phyloP scores from a whole-genome alignment of 2,888 invertebrate genomes.

The Nomada goodeniana region DNA sequence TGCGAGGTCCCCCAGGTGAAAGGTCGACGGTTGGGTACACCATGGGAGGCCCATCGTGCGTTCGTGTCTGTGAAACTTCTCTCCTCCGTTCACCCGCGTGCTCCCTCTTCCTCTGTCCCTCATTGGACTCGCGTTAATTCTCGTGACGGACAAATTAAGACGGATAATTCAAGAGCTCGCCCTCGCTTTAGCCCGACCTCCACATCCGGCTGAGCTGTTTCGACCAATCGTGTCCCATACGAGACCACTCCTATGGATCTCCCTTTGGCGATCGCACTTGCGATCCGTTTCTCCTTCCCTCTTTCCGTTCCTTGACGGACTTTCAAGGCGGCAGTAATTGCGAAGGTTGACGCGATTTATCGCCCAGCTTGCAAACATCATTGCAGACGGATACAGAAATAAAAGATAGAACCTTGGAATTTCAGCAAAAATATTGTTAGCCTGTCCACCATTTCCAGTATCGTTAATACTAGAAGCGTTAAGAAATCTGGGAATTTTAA shows the following conservation, averaged over 20 bases:
- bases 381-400: too few species aligned
- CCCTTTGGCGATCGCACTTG: conserved; percentile 18
- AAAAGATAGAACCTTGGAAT: too few species aligned
- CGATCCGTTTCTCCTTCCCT: not conserved
- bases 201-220: conserved; percentile 60
- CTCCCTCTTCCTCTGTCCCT: conserved; percentile 28
- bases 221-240: conserved; percentile 57
- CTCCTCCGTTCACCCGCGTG: conserved; percentile 25
- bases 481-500: not conserved
- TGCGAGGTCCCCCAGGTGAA: conserved; percentile 40
- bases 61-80: conserved; percentile 42
- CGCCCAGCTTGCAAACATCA: too few species aligned
- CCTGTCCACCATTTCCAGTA: too few species aligned
- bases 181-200: conserved; percentile 66
- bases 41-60: conserved; percentile 54
- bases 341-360: not conserved
- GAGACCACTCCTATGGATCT: conserved; percentile 56
- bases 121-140: conserved; percentile 63
- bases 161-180: conserved; percentile 68
- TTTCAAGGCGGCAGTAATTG: not conserved
- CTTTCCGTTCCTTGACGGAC: not conserved
- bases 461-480: not conserved
- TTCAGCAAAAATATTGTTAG: too few species aligned
- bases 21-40: conserved; percentile 56
- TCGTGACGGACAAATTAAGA: conserved; percentile 67